Conservation (phyloP, 2,888 invertebrate species). For the Brachypalpus laphriformis region DNA sequence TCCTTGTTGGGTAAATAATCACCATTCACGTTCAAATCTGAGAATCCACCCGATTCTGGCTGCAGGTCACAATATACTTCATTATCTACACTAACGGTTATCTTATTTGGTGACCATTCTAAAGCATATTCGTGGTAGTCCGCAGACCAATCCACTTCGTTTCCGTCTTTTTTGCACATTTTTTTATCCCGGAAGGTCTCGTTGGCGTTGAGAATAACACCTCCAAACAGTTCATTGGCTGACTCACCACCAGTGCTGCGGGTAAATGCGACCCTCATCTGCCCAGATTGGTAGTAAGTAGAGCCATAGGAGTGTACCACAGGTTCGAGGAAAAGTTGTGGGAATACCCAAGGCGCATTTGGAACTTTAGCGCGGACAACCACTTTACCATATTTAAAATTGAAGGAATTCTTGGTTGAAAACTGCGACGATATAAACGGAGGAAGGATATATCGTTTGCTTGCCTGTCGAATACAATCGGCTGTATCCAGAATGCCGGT, state of each 20-base stretch:
- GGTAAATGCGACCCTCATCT: slow-evolving; percentile 88
- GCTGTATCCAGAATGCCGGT: slow-evolving; percentile 77
- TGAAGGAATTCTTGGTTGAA: slow-evolving; percentile 87
- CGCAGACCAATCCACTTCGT: slow-evolving; percentile 81
- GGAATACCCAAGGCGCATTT: slow-evolving; percentile 90
- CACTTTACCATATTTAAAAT: slow-evolving; percentile 88
- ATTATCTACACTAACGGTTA: slow-evolving; percentile 84
- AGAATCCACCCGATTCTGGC: slow-evolving; percentile 76
- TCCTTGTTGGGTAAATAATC: slow-evolving; percentile 81
- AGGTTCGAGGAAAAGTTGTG: slow-evolving; percentile 88
- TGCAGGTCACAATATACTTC: slow-evolving; percentile 83
- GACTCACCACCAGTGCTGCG: slow-evolving; percentile 80
- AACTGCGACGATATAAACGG: slow-evolving; percentile 87
- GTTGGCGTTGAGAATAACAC: slow-evolving; percentile 77
- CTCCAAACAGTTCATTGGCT: slow-evolving; percentile 77
- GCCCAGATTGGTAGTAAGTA: slow-evolving; percentile 85
- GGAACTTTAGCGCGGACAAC: slow-evolving; percentile 89
- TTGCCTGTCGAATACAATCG: slow-evolving; percentile 77
- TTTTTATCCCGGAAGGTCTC: slow-evolving; percentile 78
- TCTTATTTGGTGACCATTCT: slow-evolving; percentile 84
- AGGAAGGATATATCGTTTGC: slow-evolving; percentile 84
- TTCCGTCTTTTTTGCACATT: slow-evolving; percentile 75
- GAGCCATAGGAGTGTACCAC: slow-evolving; percentile 85
- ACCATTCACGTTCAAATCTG: slow-evolving; percentile 73
- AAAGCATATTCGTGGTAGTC: slow-evolving; percentile 88